Evolutionary conservation across 30 jellyfish, hydroid and myxozoan species (phyloP), one percentile per base, ranked within the genome.

Genomic region (Pelagia noctiluca): DNA sequence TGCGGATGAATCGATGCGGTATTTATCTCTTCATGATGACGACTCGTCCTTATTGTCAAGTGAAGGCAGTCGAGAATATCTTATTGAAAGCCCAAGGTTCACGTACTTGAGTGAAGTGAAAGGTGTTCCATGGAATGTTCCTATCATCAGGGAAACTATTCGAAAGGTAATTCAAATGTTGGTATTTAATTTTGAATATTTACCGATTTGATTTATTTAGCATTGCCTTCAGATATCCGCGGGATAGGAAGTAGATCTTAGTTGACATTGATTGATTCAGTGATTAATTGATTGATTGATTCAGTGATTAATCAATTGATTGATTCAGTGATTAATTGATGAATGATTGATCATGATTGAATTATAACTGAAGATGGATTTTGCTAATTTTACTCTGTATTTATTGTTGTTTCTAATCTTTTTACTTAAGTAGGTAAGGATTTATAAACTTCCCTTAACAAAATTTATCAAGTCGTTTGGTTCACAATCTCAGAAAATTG

Each of bases 11-110:
- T 38, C 84, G 2, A 37, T 80, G 35, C 91, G 83, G 2, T 80
- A 80, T 32, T 35, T 80, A 19, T 80, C 91, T 23, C 53, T 80
- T 50, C 91, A 80, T 19, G 84, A 80, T 65, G 91, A 80, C 38
- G 1, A 50, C 24, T 32, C 71, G 21, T 80, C 84, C 10, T 30
- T 38, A 25, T 22, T 35, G 18, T 80, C 91, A n/a, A 35, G 36
- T 46, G 91, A 80, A 65, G 91, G 67, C 18, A 33, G 75, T 60
- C 65, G 75, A 38, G 91, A 80, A 42, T 80, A 66, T 71, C 21
- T 80, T 80, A 80, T 80, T 10, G 91, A 80, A 31, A 80, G 82
- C 25, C 84, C 91, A n/a, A 65, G 91, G 31, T 80, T 62, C 35
- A 80, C 47, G 29, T 80, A 80, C 68, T 38, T 80, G 48, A 22